Conservation (phyloP, 2,888 invertebrate genomes). For the Argynnis bischoffii region DNA sequence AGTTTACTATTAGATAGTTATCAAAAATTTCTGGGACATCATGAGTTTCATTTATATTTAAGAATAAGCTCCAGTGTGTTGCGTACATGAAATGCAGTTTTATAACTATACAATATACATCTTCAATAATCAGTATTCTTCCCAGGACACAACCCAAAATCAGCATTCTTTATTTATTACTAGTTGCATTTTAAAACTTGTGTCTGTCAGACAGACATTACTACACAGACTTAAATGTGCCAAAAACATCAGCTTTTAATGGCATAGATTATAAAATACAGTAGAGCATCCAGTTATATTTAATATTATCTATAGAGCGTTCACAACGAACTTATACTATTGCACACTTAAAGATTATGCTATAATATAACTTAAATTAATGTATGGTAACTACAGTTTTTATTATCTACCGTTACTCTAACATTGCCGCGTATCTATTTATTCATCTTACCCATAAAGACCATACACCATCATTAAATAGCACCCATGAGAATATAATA, state of each 20-base stretch:
- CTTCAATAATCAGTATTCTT: not conserved
- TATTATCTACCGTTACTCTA: conserved; percentile 55
- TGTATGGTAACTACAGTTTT: conserved; percentile 71
- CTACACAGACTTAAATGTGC: not conserved
- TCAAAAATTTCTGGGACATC: not conserved
- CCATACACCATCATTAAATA: conserved; percentile 77
- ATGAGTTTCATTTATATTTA: not conserved
- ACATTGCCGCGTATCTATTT: conserved; percentile 48
- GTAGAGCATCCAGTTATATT: conserved; percentile 7
- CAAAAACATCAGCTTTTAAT: not conserved
- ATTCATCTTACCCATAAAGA: conserved; percentile 57
- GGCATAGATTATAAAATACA: conserved; percentile 9
- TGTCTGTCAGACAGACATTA: not conserved
- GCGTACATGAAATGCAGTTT: conserved; percentile 10
- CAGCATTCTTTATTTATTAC: not conserved
- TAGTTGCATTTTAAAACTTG: conserved; percentile 6
- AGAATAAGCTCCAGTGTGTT: not conserved
- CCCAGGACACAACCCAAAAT: not conserved
- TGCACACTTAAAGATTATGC: conserved; percentile 75
- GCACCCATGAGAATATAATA: conserved; percentile 79
- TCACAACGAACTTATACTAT: conserved; percentile 57
- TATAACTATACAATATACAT: not conserved
- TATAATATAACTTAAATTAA: conserved; percentile 57
- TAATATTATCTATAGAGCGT: conserved; percentile 36
- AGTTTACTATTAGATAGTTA: conserved; percentile 4